Evolutionary conservation across 2,888 invertebrate genomes (phyloP).

Genomic region (Leptogaster cylindrica): DNA sequence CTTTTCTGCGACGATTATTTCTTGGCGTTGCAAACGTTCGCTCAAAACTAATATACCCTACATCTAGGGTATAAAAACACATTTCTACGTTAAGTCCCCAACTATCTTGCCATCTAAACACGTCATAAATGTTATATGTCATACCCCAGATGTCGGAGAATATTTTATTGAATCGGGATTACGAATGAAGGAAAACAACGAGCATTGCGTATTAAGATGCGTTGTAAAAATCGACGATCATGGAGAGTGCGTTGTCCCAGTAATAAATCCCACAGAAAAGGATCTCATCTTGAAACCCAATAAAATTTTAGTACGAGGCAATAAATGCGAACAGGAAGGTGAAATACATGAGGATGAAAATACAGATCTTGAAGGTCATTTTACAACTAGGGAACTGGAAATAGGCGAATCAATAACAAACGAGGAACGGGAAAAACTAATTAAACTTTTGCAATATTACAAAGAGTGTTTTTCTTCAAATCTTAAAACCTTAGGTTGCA

Average conservation of each 20-base stretch:
- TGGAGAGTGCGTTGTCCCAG: background rate
- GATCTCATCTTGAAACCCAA: background rate
- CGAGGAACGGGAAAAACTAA: background rate
- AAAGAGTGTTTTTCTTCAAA: background rate
- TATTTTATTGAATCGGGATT: too few relatives aligned
- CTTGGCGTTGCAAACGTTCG: too few relatives aligned
- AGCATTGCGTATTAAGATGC: background rate
- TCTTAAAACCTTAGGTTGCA: slow-evolving; percentile 43
- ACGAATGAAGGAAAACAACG: slow-evolving; percentile 3
- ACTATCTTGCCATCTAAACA: background rate
- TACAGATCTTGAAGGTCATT: slow-evolving; percentile 43
- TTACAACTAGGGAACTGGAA: slow-evolving; percentile 37
- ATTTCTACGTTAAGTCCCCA: too few relatives aligned
- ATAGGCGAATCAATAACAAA: background rate
- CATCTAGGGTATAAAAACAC: too few relatives aligned
- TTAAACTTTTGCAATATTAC: background rate
- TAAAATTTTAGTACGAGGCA: background rate
- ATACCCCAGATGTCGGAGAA: too few relatives aligned
- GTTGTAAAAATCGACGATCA: background rate
- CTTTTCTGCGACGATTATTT: too few relatives aligned
- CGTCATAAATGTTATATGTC: background rate
- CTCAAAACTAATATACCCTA: too few relatives aligned
- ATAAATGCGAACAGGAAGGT: background rate
- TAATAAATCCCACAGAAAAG: background rate
- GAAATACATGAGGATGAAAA: background rate